phyloP scores from a whole-genome alignment of 2,797 vertebrate species.

The Phaenicophaeus curvirostris region DNA sequence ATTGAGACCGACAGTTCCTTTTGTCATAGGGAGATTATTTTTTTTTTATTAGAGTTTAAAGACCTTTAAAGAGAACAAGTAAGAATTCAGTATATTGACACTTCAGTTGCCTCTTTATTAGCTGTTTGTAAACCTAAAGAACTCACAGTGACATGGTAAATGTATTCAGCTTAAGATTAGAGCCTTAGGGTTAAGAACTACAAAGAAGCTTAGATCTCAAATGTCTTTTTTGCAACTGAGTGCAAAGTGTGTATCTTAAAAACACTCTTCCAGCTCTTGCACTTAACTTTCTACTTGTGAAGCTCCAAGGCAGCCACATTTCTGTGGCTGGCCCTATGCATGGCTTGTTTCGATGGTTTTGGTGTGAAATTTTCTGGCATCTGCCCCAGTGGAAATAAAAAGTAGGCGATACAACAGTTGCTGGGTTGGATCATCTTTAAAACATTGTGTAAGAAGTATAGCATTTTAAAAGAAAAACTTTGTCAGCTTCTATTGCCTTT shows the following conservation, averaged over 20 bases:
- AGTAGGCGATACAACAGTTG: neutral
- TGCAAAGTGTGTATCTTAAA: neutral
- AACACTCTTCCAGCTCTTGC: neutral
- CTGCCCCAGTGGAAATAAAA: neutral
- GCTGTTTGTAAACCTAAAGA: neutral
- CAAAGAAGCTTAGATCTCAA: neutral
- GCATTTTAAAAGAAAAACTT: neutral
- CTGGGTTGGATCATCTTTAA: neutral
- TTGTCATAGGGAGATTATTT: neutral
- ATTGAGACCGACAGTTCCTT: conserved; percentile 3
- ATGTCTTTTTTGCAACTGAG: neutral
- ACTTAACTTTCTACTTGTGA: neutral
- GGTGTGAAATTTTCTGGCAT: neutral
- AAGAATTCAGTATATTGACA: neutral
- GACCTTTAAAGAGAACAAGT: neutral
- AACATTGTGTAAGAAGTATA: neutral
- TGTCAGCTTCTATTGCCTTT: neutral
- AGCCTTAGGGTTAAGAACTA: neutral
- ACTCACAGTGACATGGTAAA: neutral
- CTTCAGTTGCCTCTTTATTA: neutral
- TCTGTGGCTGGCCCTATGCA: neutral
- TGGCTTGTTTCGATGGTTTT: neutral
- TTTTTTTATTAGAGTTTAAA: neutral
- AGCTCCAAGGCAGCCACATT: neutral
- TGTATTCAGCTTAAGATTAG: neutral